Base-by-base conservation (phyloP, 2,888 invertebrate species). In the Ommatoiulus sabulosus region DNA sequence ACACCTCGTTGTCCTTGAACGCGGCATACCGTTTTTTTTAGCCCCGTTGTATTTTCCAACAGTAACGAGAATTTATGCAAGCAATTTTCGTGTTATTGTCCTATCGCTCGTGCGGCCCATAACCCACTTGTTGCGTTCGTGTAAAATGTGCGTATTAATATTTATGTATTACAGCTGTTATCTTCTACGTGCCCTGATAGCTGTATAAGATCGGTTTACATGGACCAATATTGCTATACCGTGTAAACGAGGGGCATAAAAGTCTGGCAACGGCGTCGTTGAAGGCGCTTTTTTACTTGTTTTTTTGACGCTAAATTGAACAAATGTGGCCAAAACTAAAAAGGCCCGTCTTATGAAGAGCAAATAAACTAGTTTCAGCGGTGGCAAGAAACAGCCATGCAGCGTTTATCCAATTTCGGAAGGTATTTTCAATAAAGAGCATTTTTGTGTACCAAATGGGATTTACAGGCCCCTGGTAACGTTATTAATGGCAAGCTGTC, bases 401-500 rank as follows among this genome's bases (percentile, higher is more conserved):
- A 72, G 24, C 8, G 20, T 72, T 72, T 24, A 72, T 72, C 72
- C 72, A 72, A 72, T 72, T 72, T 72, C 8, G 24, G 57, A 72
- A 24, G 24, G 24, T 24, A 72, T 72, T 24, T 7, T 72, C 72
- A 4, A 24, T 72, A n/a, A n/a, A 72, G 72, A 72, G 72, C 72
- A 72, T 72, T 72, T 24, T 72, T 20, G 72, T 72, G 72, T 72
- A 72, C 8, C 24, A 24, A 72, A 72, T 72, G 72, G 72, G 72
- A 72, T 72, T 72, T 72, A 15, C n/a, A 20, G n/a, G 8, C 15
- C 63, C 0, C 20, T 20, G 24, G 57, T 57, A 72, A 24, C n/a
- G 8, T 72, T 24, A 72, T 72, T 72, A 72, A 24, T 72, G 24
- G 72, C 72, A 72, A 72, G 72, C 72, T n/a, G 7, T 48, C 48